Conservation (phyloP, 2,797 vertebrate species). For the Danionella dracula region DNA sequence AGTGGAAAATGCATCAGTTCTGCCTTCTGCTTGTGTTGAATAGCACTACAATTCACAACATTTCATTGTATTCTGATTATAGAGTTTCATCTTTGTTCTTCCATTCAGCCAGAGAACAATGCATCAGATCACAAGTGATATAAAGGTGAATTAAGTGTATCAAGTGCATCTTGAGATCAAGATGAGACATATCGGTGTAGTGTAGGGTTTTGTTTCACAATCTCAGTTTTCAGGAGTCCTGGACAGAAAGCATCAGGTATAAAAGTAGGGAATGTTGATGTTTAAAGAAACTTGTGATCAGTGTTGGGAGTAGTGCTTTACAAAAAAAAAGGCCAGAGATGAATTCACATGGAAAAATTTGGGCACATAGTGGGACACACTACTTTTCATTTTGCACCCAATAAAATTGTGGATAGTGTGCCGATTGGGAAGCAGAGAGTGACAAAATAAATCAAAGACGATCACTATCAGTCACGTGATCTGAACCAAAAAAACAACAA, state of each 20-base stretch:
- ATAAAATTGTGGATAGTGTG: too few relatives aligned
- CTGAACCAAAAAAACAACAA: too few relatives aligned
- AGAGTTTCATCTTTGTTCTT: slow-evolving; percentile 3
- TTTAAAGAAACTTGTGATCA: too few relatives aligned
- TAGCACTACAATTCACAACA: background rate
- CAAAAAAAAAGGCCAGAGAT: too few relatives aligned
- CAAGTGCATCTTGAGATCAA: slow-evolving; percentile 7
- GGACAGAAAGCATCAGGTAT: slow-evolving; percentile 22
- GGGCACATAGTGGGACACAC: too few relatives aligned
- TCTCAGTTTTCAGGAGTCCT: slow-evolving; percentile 5
- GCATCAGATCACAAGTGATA: background rate
- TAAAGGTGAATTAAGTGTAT: slow-evolving; percentile 9
- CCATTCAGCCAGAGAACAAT: background rate
- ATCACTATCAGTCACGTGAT: too few relatives aligned
- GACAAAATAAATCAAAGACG: too few relatives aligned
- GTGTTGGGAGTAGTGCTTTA: too few relatives aligned
- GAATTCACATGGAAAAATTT: too few relatives aligned
- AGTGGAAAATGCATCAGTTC: slow-evolving; percentile 6
- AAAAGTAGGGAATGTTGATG: slow-evolving; percentile 13
- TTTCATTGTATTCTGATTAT: background rate
- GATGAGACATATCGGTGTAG: slow-evolving; percentile 11
- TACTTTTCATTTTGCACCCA: too few relatives aligned
- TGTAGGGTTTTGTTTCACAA: slow-evolving; percentile 24
- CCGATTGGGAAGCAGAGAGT: too few relatives aligned
- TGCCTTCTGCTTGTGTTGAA: slow-evolving; percentile 7